Base-by-base conservation (phyloP, 2,797 vertebrate genomes). In the Anabas testudineus region DNA sequence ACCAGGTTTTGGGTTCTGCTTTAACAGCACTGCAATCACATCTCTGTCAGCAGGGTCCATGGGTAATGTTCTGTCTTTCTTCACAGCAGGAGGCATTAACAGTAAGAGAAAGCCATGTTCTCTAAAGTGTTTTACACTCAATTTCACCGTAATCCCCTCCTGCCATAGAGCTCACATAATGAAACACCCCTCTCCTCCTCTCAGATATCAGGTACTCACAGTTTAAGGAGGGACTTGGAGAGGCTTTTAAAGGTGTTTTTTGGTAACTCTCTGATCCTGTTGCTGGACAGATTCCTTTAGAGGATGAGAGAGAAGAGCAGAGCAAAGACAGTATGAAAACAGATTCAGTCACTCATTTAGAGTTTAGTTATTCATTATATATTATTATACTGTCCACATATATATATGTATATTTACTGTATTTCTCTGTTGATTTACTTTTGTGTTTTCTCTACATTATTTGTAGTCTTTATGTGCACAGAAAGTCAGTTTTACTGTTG, bases 231-330 rank as follows among this genome's bases (percentile, higher is more conserved):
- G 36, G 91, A 83, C 43, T 88, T 94, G 22, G 84, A 87, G 22
- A 90, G 76, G 12, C 90, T 90, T 88, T 89, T 92, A 76, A 95
- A 96, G 52, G 93, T 90, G 53, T 91, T 86, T 47, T 58, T 75
- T 1, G 87, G 87, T 30, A 95, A 90, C 67, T 94, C 87, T 5
- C 12, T 91, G 59, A 95, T 94, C 69, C 70, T 78, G 79, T 96
- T 96, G 49, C 85, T 91, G 47, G 93, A 95, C 32, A 95, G 81
- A 84, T 94, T 87, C 76, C 94, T 96, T 67, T 85, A 82, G 67
- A 79, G 12, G 82, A 7, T 42, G 8, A 72, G 48, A 46, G 45
- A 65, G 21, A n/a, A n/a, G n/a, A n/a, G n/a, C n/a, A n/a, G n/a
- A 16, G 32, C 56, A 10, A 52, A n/a, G 24, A 48, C 5, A 37